Conservation (phyloP, 2,113 vertebrate genomes). For the Anser cygnoides region DNA sequence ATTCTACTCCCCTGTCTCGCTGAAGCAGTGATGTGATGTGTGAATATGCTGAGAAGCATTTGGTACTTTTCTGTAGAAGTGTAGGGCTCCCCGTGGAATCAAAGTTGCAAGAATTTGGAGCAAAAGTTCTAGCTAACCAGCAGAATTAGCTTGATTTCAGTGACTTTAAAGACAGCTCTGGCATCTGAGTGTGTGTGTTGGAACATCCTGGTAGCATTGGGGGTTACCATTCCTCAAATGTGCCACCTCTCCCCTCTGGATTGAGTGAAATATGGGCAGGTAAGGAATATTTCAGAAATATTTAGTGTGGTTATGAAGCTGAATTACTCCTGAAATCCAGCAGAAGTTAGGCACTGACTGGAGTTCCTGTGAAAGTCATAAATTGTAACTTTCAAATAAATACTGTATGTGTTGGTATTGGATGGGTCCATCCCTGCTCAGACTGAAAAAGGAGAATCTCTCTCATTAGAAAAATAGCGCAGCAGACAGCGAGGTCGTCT, state of each 20-base stretch:
- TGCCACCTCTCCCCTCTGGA: neutral
- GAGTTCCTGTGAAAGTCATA: rapidly evolving
- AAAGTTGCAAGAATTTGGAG: neutral
- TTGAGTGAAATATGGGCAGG: neutral
- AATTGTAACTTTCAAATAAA: neutral
- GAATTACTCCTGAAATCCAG: neutral
- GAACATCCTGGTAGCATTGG: neutral
- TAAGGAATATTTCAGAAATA: neutral
- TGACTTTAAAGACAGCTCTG: neutral
- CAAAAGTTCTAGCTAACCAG: neutral
- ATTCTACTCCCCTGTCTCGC: neutral
- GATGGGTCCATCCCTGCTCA: neutral
- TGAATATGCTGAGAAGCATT: neutral
- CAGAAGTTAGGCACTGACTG: neutral
- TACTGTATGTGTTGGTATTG: neutral
- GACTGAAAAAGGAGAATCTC: neutral
- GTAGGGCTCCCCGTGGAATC: neutral
- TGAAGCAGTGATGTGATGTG: neutral
- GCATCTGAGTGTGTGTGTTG: neutral
- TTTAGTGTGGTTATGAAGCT: neutral
- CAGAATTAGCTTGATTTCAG: neutral
- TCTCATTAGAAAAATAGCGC: neutral
- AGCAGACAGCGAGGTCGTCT: neutral
- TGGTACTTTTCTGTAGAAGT: neutral
- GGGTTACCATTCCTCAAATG: neutral